phyloP scores from a whole-genome alignment of 2,888 invertebrate genomes.

The Agriopis leucophaearia region DNA sequence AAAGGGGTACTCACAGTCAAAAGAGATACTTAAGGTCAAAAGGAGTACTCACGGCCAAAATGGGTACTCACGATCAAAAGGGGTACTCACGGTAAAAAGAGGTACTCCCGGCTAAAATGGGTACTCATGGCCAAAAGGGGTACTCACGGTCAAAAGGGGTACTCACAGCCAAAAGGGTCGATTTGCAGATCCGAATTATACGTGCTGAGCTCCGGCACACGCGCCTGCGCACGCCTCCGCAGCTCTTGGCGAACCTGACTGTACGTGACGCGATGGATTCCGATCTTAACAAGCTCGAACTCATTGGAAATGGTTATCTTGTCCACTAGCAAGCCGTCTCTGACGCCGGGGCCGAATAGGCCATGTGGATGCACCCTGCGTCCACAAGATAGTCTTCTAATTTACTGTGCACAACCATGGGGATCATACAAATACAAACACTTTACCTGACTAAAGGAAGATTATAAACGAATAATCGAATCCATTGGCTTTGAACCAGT shows the following conservation, averaged over 20 bases:
- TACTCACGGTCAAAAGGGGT: not conserved
- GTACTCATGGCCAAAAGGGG: not conserved
- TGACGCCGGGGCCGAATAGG: not conserved
- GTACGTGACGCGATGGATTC: not conserved
- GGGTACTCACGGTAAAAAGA: too few relatives aligned
- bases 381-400: not conserved
- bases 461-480: too few relatives aligned
- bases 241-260: not conserved
- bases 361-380: not conserved
- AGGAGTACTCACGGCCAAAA: too few relatives aligned
- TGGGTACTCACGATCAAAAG: too few relatives aligned
- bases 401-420: not conserved
- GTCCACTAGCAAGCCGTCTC: not conserved
- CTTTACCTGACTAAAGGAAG: too few relatives aligned
- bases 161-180: not conserved
- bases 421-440: not conserved
- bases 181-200: not conserved
- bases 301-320: not conserved
- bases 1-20: too few relatives aligned
- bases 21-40: too few relatives aligned
- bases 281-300: not conserved
- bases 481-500: too few relatives aligned
- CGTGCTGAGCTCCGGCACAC: not conserved
- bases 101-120: not conserved
- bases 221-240: not conserved